Percentiles rank a stretch among this genome's conserved stretches.
Conservation (phyloP, 2,113 vertebrate genomes). For the Oryzias curvinotus region DNA sequence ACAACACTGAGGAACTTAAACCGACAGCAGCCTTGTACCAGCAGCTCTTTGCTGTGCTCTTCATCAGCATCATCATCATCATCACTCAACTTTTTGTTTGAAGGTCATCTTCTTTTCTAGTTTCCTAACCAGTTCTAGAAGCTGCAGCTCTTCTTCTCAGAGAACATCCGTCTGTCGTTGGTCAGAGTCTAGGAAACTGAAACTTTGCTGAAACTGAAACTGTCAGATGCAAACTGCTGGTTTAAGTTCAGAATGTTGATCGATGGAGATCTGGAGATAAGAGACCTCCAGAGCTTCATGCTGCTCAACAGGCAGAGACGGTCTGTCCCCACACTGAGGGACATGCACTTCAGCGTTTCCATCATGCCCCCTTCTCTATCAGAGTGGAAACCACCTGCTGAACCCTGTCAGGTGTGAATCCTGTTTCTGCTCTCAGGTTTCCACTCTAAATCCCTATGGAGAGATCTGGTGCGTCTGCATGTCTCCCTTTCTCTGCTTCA, state of each 20-base stretch:
- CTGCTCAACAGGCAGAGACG: too few relatives aligned
- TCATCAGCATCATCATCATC: neutral
- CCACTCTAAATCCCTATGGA: conserved; percentile 1
- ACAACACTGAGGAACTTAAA: conserved; percentile 22
- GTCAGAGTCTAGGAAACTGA: too few relatives aligned
- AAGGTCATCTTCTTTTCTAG: too few relatives aligned
- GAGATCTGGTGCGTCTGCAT: neutral
- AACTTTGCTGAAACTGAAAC: too few relatives aligned
- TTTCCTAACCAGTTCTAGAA: too few relatives aligned
- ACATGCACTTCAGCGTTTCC: neutral
- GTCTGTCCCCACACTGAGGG: neutral
- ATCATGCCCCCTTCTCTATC: neutral
- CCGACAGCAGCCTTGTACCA: conserved; percentile 21
- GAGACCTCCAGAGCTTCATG: too few relatives aligned
- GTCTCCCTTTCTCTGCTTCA: too few relatives aligned
- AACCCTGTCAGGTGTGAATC: conserved; percentile 44
- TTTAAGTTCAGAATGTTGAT: too few relatives aligned
- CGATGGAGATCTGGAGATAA: too few relatives aligned
- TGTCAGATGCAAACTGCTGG: too few relatives aligned
- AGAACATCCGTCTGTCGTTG: too few relatives aligned
- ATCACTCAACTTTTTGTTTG: neutral
- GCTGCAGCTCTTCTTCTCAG: too few relatives aligned
- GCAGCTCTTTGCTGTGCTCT: conserved; percentile 15
- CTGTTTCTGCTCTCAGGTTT: conserved; percentile 9
- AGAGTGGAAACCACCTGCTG: conserved; percentile 25